Conservation (phyloP, 2,888 invertebrate species). For the Thereva nobilitata region DNA sequence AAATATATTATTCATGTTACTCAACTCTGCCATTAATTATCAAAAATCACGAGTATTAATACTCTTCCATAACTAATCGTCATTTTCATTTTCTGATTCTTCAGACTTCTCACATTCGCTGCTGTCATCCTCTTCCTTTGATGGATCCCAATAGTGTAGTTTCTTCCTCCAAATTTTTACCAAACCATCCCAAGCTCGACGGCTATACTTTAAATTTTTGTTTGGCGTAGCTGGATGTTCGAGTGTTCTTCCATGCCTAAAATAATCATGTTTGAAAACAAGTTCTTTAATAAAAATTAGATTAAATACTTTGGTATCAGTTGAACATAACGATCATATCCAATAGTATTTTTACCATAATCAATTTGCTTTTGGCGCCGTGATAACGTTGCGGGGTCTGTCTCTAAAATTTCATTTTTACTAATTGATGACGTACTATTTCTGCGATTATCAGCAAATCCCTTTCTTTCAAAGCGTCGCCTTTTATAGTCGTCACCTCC, state of each 20-base stretch:
- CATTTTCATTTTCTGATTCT: too few relatives aligned
- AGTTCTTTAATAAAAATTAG: constrained; percentile 15
- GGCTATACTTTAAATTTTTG: constrained; percentile 82
- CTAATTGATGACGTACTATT: constrained; percentile 47
- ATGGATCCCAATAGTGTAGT: constrained; percentile 78
- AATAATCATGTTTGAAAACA: constrained; percentile 45
- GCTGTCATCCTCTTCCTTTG: constrained; percentile 45
- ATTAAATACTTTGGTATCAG: constrained; percentile 70
- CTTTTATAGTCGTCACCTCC: background rate
- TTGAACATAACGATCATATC: constrained; percentile 76
- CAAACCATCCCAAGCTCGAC: constrained; percentile 90
- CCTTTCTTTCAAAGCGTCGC: background rate
- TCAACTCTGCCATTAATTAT: too few relatives aligned
- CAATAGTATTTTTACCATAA: constrained; percentile 90
- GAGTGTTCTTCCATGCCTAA: constrained; percentile 64
- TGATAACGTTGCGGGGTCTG: constrained; percentile 69
- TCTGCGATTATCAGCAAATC: background rate
- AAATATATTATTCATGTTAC: too few relatives aligned
- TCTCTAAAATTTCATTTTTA: constrained; percentile 63
- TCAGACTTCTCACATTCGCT: background rate
- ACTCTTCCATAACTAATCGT: too few relatives aligned
- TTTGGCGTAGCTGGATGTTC: constrained; percentile 90
- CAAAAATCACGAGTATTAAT: too few relatives aligned
- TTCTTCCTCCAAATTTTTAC: constrained; percentile 85
- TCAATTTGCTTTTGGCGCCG: constrained; percentile 92